Evolutionary conservation across 2,113 vertebrate species (phyloP).

Genomic region (Prunella fulvescens): DNA sequence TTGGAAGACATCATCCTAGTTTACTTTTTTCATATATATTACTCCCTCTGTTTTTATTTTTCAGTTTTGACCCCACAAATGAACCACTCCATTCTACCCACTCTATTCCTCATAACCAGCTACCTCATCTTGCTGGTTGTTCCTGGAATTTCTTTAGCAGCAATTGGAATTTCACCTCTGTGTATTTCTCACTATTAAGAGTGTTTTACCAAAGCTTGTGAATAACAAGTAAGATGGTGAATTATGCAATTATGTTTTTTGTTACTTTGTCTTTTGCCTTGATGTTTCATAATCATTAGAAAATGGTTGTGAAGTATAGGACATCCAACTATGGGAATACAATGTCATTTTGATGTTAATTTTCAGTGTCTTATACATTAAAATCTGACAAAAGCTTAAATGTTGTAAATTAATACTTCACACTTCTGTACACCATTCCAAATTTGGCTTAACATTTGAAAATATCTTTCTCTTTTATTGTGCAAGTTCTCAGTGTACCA

Average conservation of each 20-base stretch:
- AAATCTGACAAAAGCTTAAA: background rate
- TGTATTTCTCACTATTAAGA: background rate
- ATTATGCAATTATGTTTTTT: background rate
- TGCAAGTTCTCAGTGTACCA: background rate
- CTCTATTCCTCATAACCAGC: background rate
- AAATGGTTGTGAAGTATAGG: background rate
- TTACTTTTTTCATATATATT: background rate
- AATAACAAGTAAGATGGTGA: background rate
- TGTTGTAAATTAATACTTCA: background rate
- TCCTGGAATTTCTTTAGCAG: background rate
- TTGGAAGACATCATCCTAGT: background rate
- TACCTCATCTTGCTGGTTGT: background rate
- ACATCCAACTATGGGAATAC: background rate
- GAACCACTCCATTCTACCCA: background rate
- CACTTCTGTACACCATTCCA: background rate
- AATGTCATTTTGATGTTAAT: background rate
- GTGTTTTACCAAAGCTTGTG: conserved; percentile 9
- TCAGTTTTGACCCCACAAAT: background rate
- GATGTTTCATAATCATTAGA: background rate
- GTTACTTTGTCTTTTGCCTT: background rate
- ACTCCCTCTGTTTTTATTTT: background rate
- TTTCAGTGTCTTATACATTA: background rate
- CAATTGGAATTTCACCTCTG: background rate
- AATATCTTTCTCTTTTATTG: background rate
- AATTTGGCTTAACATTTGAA: background rate